Base-by-base conservation (phyloP, 2,113 vertebrate species). In the Gobio gobio region DNA sequence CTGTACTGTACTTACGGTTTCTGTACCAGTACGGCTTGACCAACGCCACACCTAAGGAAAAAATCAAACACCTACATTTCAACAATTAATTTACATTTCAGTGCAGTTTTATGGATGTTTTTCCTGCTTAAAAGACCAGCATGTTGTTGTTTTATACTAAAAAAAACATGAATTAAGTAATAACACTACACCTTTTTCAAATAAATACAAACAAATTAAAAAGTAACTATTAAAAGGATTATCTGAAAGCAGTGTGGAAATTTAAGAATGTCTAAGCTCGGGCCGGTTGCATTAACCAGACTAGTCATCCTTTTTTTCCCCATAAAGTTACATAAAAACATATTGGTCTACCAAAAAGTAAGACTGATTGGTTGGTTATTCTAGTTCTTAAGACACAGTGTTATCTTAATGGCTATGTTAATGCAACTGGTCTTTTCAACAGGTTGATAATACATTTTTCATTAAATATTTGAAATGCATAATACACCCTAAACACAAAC, bases 21-120 rank as follows among this genome's bases (percentile, higher is more conserved):
- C 92, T 94, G 92, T 97, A 98, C 97, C 97, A 98, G 16, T 92
- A 87, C 1, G 97, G 96, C 87, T 92, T 96, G 54, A 91, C 94
- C 86, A 97, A 94, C 89, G 91, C 92, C 84, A 95, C 91, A 92
- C 96, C 98, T 99, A 90, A 29, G 93, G 93, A 88, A 90, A 29
- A 2, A 75, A n/a, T 72, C 40, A 40, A 72, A 51, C 84, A 26
- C 74, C 29, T 47, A 40, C 66, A 70, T 73, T 73, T 73, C 70
- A 45, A 70, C 18, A 70, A 10, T 56, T 22, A 0, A 51, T 51
- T 5, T 51, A 22, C 22, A 22, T 56, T 22, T 56, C 6, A 22
- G 59, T 24, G 59, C 59, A 61, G 22, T 26, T 63, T 12, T 26
- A 63, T 26, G n/a, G n/a, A 63, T 63, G 10, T 63, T 63, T 4